Conservation (phyloP, 2,113 vertebrate species). For the Saccopteryx leptura region DNA sequence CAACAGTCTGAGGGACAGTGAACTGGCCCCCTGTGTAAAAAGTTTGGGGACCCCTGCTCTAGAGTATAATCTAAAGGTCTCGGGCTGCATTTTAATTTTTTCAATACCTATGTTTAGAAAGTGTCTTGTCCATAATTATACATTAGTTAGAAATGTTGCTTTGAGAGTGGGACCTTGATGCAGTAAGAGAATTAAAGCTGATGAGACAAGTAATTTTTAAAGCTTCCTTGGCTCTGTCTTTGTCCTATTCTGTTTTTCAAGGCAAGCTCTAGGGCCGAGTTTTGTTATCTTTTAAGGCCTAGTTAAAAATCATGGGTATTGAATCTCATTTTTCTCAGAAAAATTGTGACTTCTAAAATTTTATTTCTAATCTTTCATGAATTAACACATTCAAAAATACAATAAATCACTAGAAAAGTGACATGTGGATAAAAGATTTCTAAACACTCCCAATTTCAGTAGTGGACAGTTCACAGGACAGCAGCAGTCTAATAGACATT, state of each 20-base stretch:
- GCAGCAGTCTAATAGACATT: too few relatives aligned
- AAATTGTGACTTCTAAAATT: not conserved
- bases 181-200: not conserved
- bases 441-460: not conserved
- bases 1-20: too few relatives aligned
- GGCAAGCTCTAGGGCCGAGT: not conserved
- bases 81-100: not conserved
- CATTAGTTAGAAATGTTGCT: not conserved
- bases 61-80: not conserved
- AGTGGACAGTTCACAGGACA: not conserved
- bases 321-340: not conserved
- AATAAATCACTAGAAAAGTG: not conserved
- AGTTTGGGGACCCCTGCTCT: not conserved
- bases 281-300: not conserved
- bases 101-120: not conserved
- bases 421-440: not conserved
- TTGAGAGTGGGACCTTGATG: not conserved
- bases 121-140: not conserved
- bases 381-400: not conserved
- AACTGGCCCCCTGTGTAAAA: too few relatives aligned
- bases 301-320: not conserved
- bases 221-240: not conserved
- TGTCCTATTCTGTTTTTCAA: not conserved
- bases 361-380: conserved; percentile 3
- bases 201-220: not conserved